Base-by-base conservation (phyloP, 1,140 invertebrate genomes). In the Cotesia chilonis region DNA sequence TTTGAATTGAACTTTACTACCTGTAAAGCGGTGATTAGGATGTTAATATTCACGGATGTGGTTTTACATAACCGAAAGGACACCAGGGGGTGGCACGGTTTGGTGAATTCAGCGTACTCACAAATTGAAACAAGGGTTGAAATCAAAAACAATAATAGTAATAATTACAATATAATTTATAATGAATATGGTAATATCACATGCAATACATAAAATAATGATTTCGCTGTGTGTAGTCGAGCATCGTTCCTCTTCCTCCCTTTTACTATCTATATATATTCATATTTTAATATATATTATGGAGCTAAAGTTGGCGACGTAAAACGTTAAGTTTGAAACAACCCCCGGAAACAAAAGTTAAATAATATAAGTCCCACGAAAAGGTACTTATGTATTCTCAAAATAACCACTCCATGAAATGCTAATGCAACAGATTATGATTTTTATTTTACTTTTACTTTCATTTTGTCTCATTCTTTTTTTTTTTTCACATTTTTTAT, bases 241-340 rank as follows among this genome's bases (percentile, higher is more conserved):
- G 60, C 72, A 66, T 73, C 60, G 35, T 73, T 73, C 72, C 72
- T 73, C 67, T 73, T 73, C 72, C 72, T 73, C 60, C 47, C 38
- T 37, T 57, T 41, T n/a, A 20, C 51, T 47, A 54, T 55, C 17
- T 55, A n/a, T 55, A n/a, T 20, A 20, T 20, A 20, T 17, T 59
- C 28, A 9, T 59, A 14, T 28, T 28, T 28, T 28, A 28, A 28
- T 55, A 55, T 55, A 20, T 55, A n/a, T 55, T 55, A 0, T 55
- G 12, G 5, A 55, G 4, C 12, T 10, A n/a, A 55, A 55, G 17
- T 47, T 55, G 17, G 54, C 54, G 12, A 55, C 54, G 5, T 55
- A 37, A 65, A 41, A n/a, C 54, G 5, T 55, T 10, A 65, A 41
- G 6, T 12, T 20, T 41, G n/a, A 65, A 37, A 65, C 63, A 51